Conservation (phyloP, 2,888 invertebrate genomes). For the Linyphia triangularis region DNA sequence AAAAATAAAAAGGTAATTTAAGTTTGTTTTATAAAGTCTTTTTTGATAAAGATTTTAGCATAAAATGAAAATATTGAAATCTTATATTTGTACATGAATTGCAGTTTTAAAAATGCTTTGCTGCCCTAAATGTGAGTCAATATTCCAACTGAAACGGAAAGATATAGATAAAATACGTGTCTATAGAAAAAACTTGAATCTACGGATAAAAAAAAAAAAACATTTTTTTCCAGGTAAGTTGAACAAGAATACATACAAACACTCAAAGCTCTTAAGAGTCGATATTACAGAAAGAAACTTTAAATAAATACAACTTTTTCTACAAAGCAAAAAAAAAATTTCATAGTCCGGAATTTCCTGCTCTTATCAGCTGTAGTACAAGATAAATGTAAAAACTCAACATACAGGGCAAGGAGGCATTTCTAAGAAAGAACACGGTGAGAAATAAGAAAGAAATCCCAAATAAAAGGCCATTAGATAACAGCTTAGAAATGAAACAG, state of each 20-base stretch:
- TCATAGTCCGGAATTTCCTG: slow-evolving; percentile 19
- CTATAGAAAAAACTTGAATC: not conserved
- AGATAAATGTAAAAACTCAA: slow-evolving; percentile 58
- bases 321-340: slow-evolving; percentile 12
- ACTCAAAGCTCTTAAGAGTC: not conserved
- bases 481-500: slow-evolving; percentile 31
- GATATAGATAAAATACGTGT: not conserved
- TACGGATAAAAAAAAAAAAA: not conserved
- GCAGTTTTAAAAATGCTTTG: no score
- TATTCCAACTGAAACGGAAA: not conserved
- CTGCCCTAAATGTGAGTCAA: no score
- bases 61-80: no score
- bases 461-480: slow-evolving; percentile 61
- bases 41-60: no score
- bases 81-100: no score
- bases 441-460: slow-evolving; percentile 11
- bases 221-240: not conserved
- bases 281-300: slow-evolving; percentile 46
- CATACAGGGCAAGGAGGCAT: slow-evolving; percentile 21
- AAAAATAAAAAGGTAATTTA: no score
- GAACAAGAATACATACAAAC: not conserved
- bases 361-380: slow-evolving; percentile 45
- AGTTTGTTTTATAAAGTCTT: no score
- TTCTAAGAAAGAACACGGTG: not conserved
- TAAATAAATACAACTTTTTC: slow-evolving; percentile 43